Conservation (phyloP, 2,888 invertebrate genomes). For the Stenodema calcarata region DNA sequence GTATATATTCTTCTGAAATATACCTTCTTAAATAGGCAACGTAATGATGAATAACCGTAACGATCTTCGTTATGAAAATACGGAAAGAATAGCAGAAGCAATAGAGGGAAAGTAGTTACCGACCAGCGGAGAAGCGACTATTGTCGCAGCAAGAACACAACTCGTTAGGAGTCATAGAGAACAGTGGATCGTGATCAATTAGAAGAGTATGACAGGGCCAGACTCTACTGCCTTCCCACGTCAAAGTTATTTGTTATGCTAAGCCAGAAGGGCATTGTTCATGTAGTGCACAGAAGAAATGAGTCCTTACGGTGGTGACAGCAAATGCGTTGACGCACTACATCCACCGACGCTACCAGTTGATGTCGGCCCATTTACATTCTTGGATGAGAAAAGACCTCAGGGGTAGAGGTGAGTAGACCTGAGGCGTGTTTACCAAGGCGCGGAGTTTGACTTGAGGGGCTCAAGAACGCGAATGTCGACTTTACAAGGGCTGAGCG, state of each 20-base stretch:
- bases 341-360: not conserved
- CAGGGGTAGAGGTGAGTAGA: too few relatives aligned
- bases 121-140: not conserved
- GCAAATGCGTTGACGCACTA: constrained; percentile 8
- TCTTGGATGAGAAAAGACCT: not conserved
- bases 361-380: not conserved
- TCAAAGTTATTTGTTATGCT: constrained; percentile 42
- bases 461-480: too few relatives aligned
- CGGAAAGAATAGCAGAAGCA: not conserved
- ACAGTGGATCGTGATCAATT: constrained; percentile 41
- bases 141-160: constrained; percentile 27
- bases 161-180: constrained; percentile 34
- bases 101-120: not conserved
- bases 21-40: not conserved
- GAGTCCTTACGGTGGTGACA: constrained; percentile 41
- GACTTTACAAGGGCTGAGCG: too few relatives aligned
- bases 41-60: not conserved
- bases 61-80: not conserved
- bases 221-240: constrained; percentile 31
- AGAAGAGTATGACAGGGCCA: constrained; percentile 38
- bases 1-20: not conserved
- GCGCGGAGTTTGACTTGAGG: too few relatives aligned
- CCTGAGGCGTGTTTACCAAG: too few relatives aligned
- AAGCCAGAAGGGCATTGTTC: constrained; percentile 38
- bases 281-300: constrained; percentile 23